Base-by-base conservation (phyloP, 1,140 invertebrate species). In the Cydia fagiglandana region DNA sequence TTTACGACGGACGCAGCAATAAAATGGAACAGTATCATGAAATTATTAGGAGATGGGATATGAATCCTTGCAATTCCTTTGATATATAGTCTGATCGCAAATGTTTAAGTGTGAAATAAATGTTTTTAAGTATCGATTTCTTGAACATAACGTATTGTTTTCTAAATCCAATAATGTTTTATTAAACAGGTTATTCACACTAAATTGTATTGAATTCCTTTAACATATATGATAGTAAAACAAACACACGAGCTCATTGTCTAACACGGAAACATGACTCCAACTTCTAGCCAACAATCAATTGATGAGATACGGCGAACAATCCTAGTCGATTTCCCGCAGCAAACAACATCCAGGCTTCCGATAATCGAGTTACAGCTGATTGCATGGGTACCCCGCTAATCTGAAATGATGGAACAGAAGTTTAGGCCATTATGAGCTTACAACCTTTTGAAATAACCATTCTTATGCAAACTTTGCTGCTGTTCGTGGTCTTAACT, bases 261-360 rank as follows among this genome's bases (percentile, higher is more conserved):
- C 20, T 24, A 61, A 61, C 7, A 24, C 24, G 56, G 56, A 41
- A 20, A 38, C n/a, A n/a, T 70, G 30, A 41, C 5, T 70, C 66
- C 34, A 41, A 70, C 34, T 70, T 12, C 34, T 17, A 68, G 28
- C 28, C 34, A 70, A 70, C 66, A 70, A 70, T 20, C 50, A 17
- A 17, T 41, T 38, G 15, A 70, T 17, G 66, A 38, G 30, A 70
- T 9, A 38, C 66, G 34, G 66, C 34, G 66, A 70, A 70, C 66
- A 70, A 70, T 70, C n/a, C 38, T 70, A 70, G 66, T 70, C 66
- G 34, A 70, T 70, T 70, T 70, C 66, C 66, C 34, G 12, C 34
- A 41, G 66, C 38, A 70, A 70, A 70, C 66, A 70, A 38, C 30
- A n/a, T 70, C 38, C 66, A 17, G 66, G 30, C 30, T 68, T 68